These are phyloP conservation scores for Gallinago paraguaiae DNA, from an alignment of 2,113 vertebrate species.

Conservation along the genomic window DNA sequence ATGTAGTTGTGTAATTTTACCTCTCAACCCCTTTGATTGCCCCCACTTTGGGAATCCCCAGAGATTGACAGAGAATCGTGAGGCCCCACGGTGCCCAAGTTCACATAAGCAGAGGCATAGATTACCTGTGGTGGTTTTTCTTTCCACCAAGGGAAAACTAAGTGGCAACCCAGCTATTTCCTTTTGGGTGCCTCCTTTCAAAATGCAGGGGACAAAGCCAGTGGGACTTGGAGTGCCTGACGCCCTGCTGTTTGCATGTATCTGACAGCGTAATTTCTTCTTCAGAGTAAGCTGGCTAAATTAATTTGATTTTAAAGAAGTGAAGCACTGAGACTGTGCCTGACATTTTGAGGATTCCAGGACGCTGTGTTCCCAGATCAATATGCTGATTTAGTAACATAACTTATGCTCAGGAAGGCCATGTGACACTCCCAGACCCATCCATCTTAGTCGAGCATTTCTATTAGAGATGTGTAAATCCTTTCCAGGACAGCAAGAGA, in stretches of 20 bases:
- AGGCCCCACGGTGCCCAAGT: neutral
- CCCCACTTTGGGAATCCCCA: neutral
- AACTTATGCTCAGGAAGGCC: slow-evolving; percentile 61
- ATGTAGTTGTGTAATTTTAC: neutral
- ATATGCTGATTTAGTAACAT: slow-evolving; percentile 70
- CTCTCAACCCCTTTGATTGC: neutral
- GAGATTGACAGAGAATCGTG: neutral
- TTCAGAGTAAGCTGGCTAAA: slow-evolving; percentile 42
- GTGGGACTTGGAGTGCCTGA: neutral
- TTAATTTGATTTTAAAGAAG: slow-evolving; percentile 66
- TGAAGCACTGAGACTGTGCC: slow-evolving; percentile 55
- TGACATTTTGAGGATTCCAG: slow-evolving; percentile 70
- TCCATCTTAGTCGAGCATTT: slow-evolving; percentile 45
- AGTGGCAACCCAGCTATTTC: neutral
- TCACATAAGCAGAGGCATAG: neutral
- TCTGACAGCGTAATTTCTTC: neutral
- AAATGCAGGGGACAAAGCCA: neutral
- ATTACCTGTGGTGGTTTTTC: neutral
- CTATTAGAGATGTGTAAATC: slow-evolving; percentile 37
- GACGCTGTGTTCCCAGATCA: slow-evolving; percentile 66
- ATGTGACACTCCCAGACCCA: slow-evolving; percentile 55
- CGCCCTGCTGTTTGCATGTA: neutral
- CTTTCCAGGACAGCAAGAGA: neutral
- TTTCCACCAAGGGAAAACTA: neutral
- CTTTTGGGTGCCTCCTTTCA: neutral